Evolutionary conservation across 2,797 vertebrate genomes (phyloP), one percentile per base, ranked within the genome.

Genomic region (Chloroceryle amazona): DNA sequence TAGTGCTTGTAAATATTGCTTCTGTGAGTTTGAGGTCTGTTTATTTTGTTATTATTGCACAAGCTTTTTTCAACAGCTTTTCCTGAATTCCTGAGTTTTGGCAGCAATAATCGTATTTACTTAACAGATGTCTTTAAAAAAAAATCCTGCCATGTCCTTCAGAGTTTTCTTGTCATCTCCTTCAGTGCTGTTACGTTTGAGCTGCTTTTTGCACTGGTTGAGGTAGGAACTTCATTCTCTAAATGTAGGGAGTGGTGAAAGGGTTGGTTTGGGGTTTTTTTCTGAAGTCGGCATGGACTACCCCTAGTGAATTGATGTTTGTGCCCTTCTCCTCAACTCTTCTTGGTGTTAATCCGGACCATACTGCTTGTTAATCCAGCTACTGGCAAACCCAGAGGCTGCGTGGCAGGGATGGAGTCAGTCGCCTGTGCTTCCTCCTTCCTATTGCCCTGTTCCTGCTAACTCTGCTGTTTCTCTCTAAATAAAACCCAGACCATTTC

Each of bases 21-120:
- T 65, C n/a, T 65, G 3, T 26, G 26, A 57, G 68, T 46, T 46
- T 65, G 58, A 20, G 8, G 1, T 35, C 11, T 42, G 7, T 81
- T 94, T 89, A 74, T 71, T 86, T 74, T 71, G 35, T 75, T 58
- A 41, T 81, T 86, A 81, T 63, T 66, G 47, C 16, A 22, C 4
- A 22, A 61, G 22, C 16, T 61, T 72, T 89, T 86, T 51, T 58
- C 60, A 49, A 12, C 16, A 74, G 35, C 63, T 79, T 54, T 85
- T 72, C 49, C 61, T 46, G 42, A 79, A 81, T 54, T 71, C 63
- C 65, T 23, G 49, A 75, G 44, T 62, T 81, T 80, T 80, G 75
- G 79, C 88, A 95, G 52, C 67, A 72, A 31, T 46, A 31, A 70
- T 68, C 9, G 6, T 66, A 67, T 88, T 85, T 66, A 73, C 39